Percentiles rank a stretch among this genome's conserved stretches.
Conservation (phyloP, 1,140 invertebrate species). For the Goniozus legneri region DNA sequence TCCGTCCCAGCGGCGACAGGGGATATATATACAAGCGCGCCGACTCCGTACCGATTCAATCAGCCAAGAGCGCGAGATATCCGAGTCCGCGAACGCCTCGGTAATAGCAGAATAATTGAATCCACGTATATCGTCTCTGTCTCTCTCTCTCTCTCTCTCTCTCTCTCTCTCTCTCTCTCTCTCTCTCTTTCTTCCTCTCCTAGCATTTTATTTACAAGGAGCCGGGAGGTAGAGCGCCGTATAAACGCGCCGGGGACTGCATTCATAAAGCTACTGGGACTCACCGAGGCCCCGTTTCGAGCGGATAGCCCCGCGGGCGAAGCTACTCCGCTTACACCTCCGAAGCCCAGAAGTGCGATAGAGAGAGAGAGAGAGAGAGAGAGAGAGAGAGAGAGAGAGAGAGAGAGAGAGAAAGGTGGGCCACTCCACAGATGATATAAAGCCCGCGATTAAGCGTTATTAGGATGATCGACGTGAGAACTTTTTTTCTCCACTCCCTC, state of each 20-base stretch:
- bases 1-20: slow-evolving; percentile 14
- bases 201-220: slow-evolving; percentile 48
- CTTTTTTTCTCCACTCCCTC: slow-evolving; percentile 18
- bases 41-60: too few relatives aligned
- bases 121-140: slow-evolving; percentile 28
- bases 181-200: slow-evolving; percentile 6
- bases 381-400: too few relatives aligned
- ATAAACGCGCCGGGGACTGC: slow-evolving; percentile 48
- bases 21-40: slow-evolving; percentile 7
- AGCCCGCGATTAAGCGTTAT: too few relatives aligned
- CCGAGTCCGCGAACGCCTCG: slow-evolving; percentile 30
- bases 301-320: slow-evolving; percentile 28
- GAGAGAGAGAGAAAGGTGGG: too few relatives aligned
- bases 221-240: slow-evolving; percentile 35
- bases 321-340: slow-evolving; percentile 46
- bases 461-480: slow-evolving; percentile 18
- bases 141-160: slow-evolving; percentile 13
- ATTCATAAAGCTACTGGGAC: slow-evolving; percentile 39
- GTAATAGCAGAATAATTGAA: slow-evolving; percentile 52
- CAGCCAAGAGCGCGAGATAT: too few relatives aligned
- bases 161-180: slow-evolving; percentile 12
- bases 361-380: too few relatives aligned
- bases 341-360: too few relatives aligned
- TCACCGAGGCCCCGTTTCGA: slow-evolving; percentile 39
- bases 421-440: too few relatives aligned